phyloP scores from a whole-genome alignment of 1,140 invertebrate species.

The Cotesia glomerata region DNA sequence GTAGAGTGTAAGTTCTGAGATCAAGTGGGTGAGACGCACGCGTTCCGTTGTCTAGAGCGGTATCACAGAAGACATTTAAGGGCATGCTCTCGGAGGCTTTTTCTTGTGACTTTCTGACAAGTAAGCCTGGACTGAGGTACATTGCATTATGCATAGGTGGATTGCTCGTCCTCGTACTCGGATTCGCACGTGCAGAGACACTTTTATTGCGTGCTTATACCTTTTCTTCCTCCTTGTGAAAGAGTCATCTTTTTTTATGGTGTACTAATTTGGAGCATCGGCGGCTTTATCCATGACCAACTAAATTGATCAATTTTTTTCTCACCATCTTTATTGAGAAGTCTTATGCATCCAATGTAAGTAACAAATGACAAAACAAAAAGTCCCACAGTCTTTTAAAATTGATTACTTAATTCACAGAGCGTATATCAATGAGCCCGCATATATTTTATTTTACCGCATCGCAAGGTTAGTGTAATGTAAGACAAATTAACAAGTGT shows the following conservation, averaged over 20 bases:
- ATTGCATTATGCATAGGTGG: conserved; percentile 29
- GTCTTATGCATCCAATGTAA: neutral
- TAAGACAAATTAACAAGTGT: conserved; percentile 10
- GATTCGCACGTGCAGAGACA: conserved; percentile 30
- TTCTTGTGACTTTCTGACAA: conserved; percentile 31
- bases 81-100: conserved; percentile 23
- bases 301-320: neutral
- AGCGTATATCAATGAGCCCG: conserved; percentile 5
- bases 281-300: conserved; percentile 5
- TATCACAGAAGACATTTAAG: conserved; percentile 26
- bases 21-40: too few relatives aligned
- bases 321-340: conserved; percentile 1
- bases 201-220: conserved; percentile 31
- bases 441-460: neutral
- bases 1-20: too few relatives aligned
- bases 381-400: neutral
- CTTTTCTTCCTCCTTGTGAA: neutral
- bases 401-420: conserved; percentile 16
- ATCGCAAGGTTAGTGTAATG: neutral
- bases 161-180: conserved; percentile 7
- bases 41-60: conserved; percentile 1
- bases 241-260: conserved; percentile 25
- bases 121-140: neutral
- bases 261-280: conserved; percentile 22
- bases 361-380: neutral